Evolutionary conservation across 2,797 vertebrate genomes (phyloP).

Genomic region (Coluber constrictor): DNA sequence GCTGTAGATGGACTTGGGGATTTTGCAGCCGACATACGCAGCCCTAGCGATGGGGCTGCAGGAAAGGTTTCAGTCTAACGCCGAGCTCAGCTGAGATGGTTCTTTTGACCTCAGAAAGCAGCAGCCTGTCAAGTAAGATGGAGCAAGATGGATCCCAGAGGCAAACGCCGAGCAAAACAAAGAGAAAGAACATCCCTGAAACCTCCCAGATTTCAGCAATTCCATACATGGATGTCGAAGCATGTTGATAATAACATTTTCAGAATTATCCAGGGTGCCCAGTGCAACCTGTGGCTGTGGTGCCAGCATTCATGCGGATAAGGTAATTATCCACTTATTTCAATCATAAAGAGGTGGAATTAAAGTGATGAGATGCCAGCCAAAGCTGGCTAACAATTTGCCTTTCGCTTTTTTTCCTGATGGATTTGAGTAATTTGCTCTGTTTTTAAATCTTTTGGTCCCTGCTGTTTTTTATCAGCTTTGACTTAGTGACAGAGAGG

Average conservation of each 20-base stretch:
- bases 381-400: not conserved
- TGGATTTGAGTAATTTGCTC: slow-evolving; percentile 15
- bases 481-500: slow-evolving; percentile 13
- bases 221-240: rapidly evolving
- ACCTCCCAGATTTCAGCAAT: slow-evolving; percentile 29
- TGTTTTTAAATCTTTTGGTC: slow-evolving; percentile 16
- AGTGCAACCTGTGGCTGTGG: not conserved
- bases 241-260: slow-evolving; percentile 19
- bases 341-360: not conserved
- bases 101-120: not conserved
- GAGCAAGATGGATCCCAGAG: slow-evolving; percentile 24
- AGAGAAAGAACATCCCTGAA: not conserved
- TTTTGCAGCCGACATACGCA: not conserved
- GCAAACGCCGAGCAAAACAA: not conserved
- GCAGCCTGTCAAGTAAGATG: not conserved
- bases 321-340: slow-evolving; percentile 24
- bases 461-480: not conserved
- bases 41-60: not conserved
- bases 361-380: slow-evolving; percentile 18
- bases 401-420: not conserved
- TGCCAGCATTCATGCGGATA: not conserved
- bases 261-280: slow-evolving; percentile 1
- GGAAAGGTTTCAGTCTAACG: not conserved
- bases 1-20: not conserved
- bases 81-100: not conserved